These are phyloP conservation scores for Chamaea fasciata DNA, from an alignment of 2,113 vertebrate genomes.

Conservation along the genomic window DNA sequence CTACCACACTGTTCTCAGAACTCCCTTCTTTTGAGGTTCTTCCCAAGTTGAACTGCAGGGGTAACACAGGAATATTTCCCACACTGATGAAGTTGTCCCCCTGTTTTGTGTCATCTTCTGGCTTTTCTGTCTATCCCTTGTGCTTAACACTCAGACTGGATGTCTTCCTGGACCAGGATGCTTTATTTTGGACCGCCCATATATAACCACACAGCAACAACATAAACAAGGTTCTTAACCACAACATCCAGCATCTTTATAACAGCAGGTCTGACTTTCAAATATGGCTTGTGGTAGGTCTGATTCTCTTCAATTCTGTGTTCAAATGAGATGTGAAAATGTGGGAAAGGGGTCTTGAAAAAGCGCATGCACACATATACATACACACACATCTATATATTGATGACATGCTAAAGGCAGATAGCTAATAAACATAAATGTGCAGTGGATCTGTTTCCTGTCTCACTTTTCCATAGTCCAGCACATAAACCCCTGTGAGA, in stretches of 20 bases:
- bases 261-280: background rate
- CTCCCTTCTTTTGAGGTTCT: background rate
- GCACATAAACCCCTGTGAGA: background rate
- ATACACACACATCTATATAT: background rate
- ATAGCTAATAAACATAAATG: background rate
- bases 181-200: background rate
- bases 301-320: background rate
- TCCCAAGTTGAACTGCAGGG: background rate
- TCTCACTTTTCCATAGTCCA: background rate
- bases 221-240: background rate
- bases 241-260: background rate
- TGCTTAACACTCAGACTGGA: background rate
- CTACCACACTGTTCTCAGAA: background rate
- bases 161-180: background rate
- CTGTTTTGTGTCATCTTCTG: background rate
- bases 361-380: fast-evolving
- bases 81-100: background rate
- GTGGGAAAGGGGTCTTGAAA: background rate
- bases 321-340: background rate
- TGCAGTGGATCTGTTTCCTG: background rate
- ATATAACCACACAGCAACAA: background rate
- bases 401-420: background rate
- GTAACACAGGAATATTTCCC: background rate
- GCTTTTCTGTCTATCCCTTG: background rate
- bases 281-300: background rate